Evolutionary conservation across 2,113 vertebrate species (phyloP).

Genomic region (Ovibos moschatus): DNA sequence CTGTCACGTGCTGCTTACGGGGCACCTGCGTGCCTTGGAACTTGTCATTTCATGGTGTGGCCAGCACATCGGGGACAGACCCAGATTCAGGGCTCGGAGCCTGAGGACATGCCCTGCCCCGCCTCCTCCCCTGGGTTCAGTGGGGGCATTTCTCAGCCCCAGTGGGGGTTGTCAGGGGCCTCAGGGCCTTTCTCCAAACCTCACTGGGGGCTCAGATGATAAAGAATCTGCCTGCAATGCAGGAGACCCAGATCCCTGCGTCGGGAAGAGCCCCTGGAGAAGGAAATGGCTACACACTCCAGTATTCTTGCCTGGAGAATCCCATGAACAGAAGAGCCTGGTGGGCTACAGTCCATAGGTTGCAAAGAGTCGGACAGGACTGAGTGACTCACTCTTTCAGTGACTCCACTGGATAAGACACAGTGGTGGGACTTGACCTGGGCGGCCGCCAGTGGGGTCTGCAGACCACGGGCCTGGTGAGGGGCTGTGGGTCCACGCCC

Average conservation of each 20-base stretch:
- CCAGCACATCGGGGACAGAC: not conserved
- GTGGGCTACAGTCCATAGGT: not conserved
- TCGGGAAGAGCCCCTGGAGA: not conserved
- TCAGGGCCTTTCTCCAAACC: not conserved
- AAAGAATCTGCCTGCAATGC: not conserved
- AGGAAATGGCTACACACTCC: not conserved
- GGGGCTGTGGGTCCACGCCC: fast-evolving
- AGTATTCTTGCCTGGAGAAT: not conserved
- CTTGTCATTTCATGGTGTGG: not conserved
- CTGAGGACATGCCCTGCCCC: not conserved
- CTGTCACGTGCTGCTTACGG: not conserved
- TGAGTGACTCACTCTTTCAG: not conserved
- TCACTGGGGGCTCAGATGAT: not conserved
- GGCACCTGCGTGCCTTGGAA: not conserved
- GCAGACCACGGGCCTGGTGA: no score
- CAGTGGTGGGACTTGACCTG: not conserved
- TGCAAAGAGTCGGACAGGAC: fast-evolving
- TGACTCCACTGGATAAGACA: no score
- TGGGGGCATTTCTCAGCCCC: not conserved
- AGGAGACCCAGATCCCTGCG: not conserved
- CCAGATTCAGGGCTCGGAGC: not conserved
- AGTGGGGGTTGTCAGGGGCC: not conserved
- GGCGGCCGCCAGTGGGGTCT: fast-evolving
- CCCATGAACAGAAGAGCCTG: not conserved
- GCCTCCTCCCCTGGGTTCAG: not conserved